Base-by-base conservation (phyloP, 2,113 vertebrate genomes). In the Ovibos moschatus region DNA sequence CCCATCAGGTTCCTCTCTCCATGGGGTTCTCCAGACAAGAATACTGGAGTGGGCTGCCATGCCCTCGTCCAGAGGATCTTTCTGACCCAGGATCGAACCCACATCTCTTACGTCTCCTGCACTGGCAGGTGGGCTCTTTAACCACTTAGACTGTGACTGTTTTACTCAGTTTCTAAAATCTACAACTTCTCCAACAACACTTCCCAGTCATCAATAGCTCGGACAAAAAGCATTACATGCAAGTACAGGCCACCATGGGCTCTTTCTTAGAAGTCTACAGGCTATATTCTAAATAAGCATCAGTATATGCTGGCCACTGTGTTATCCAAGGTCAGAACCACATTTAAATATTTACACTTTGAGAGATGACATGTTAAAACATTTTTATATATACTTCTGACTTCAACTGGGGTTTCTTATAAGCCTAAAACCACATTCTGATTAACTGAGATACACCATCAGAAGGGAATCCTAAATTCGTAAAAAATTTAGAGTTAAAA, bases 311-410 rank as follows among this genome's bases (percentile, higher is more conserved):
- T 53, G 96, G 21, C 36, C 4, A 40, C 19, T 16, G 85, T 82
- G 43, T 85, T 96, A 62, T 51, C 6, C 40, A 94, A 53, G 36
- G 50, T 50, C 45, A 96, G 47, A 94, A 91, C 19, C 17, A 93
- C 36, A 40, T 84, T 94, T 86, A 94, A 81, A 85, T 64, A 91
- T 36, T 89, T 91, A 84, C 78, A 95, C 64, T 78, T 78, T 94
- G 47, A 83, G 36, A 94, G 16, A 60, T 28, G 5, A 92, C 23
- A 89, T 17, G 15, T 83, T 96, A 55, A 55, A 55, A 62, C n/a
- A 87, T 71, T 91, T 89, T 55, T 87, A 78, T 23, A 78, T 51
- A 71, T 3, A 87, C 5, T 88, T 89, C 33, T 67, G 55, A 92
- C 76, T 94, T 94, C 13, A 67, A 86, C 13, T 78, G 17, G 51